These are phyloP conservation scores for Caenorhabditis brenneri DNA, from an alignment of 1,140 invertebrate species.

Conservation along the genomic window DNA sequence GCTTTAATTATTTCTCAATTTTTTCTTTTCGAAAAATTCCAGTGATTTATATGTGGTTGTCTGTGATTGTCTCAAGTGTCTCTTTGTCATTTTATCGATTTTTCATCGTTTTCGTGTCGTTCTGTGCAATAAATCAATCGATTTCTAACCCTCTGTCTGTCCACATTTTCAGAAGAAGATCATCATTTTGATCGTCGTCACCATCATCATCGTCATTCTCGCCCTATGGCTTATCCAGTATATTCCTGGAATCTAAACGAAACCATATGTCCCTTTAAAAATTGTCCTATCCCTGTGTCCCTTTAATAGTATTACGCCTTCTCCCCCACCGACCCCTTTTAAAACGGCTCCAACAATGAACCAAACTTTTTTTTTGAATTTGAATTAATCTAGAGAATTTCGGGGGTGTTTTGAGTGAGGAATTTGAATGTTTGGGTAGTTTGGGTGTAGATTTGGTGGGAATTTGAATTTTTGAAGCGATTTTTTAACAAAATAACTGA, in stretches of 20 bases:
- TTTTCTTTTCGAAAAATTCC: neutral
- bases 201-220: constrained; percentile 84
- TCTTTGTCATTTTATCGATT: neutral
- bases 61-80: too few relatives aligned
- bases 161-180: constrained; percentile 89
- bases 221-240: constrained; percentile 72
- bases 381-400: too few relatives aligned
- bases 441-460: too few relatives aligned
- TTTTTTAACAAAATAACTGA: too few relatives aligned
- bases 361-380: neutral
- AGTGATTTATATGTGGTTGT: constrained; percentile 20
- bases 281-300: neutral
- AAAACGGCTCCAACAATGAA: constrained; percentile 45
- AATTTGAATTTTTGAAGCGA: too few relatives aligned
- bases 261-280: neutral
- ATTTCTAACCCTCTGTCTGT: neutral
- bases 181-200: constrained; percentile 94
- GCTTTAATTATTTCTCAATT: neutral
- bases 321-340: constrained; percentile 19
- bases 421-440: too few relatives aligned
- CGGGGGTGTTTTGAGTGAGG: too few relatives aligned
- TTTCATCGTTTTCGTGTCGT: neutral
- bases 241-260: constrained; percentile 60
- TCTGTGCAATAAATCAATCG: neutral
- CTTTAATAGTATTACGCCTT: neutral